Percentiles rank a stretch among this genome's conserved stretches.
Evolutionary conservation across 2,797 vertebrate species (phyloP).

Genomic region (Menidia menidia): DNA sequence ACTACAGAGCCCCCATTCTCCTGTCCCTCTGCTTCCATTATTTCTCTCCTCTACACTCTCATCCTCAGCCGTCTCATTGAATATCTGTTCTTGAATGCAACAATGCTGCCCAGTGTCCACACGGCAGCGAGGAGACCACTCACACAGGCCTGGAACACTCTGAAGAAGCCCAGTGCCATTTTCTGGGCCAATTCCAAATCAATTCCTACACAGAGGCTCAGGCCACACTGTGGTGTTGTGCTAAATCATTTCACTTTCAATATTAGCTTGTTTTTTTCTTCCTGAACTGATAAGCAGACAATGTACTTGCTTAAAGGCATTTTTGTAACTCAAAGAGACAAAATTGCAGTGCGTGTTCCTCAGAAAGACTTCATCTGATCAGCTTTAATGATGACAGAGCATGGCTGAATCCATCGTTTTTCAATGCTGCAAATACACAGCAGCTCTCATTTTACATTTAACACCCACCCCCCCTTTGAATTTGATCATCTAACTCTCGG

Average conservation of each 20-base stretch:
- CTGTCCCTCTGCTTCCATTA: constrained; percentile 51
- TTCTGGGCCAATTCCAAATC: constrained; percentile 17
- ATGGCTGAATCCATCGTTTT: no score
- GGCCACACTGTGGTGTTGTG: constrained; percentile 1
- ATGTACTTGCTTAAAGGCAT: no score
- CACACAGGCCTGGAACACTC: constrained; percentile 32
- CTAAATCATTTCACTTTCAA: constrained; percentile 6
- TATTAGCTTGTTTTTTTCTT: background rate
- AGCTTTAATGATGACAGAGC: no score
- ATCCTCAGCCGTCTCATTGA: constrained; percentile 40
- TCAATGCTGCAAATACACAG: background rate
- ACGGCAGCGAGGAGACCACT: constrained; percentile 22
- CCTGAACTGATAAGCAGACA: no score
- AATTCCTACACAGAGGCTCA: background rate
- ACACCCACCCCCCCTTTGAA: no score
- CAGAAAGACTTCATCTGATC: no score
- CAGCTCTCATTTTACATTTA: no score
- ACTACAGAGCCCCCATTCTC: constrained; percentile 71
- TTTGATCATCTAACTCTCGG: background rate
- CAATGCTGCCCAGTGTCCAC: constrained; percentile 71
- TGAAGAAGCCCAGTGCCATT: constrained; percentile 31
- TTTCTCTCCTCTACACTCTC: constrained; percentile 33
- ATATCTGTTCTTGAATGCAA: constrained; percentile 51
- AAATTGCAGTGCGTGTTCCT: no score
- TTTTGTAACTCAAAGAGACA: no score